Conservation (phyloP, 2,113 vertebrate genomes). For the Lampris incognitus region DNA sequence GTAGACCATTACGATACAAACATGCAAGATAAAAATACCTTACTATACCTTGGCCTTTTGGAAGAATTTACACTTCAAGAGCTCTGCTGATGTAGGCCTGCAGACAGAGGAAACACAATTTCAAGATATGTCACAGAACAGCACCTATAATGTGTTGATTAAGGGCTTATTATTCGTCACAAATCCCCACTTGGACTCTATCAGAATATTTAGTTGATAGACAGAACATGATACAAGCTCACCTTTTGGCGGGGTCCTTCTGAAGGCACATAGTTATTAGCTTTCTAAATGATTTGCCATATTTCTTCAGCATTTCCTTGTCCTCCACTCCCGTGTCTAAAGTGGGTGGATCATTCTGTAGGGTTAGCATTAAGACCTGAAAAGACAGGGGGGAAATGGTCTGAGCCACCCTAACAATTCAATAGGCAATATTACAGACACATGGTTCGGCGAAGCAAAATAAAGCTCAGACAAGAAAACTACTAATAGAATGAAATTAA, state of each 20-base stretch:
- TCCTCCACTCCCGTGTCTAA: slow-evolving; percentile 97
- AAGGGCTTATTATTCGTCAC: slow-evolving; percentile 5
- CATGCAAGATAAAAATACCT: slow-evolving; percentile 24
- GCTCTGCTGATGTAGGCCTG: slow-evolving; percentile 85
- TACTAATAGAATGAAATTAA: neutral
- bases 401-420: neutral
- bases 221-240: slow-evolving; percentile 2
- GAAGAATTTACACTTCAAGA: slow-evolving; percentile 88
- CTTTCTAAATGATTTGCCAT: slow-evolving; percentile 99
- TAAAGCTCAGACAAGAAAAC: slow-evolving; percentile 47
- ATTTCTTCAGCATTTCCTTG: slow-evolving; percentile 97
- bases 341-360: slow-evolving; percentile 97
- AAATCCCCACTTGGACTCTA: slow-evolving; percentile 15
- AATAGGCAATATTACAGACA: slow-evolving; percentile 15
- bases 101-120: slow-evolving; percentile 43
- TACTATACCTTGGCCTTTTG: slow-evolving; percentile 85
- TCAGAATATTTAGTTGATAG: slow-evolving; percentile 11
- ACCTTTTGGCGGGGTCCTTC: slow-evolving; percentile 99
- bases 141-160: slow-evolving; percentile 26
- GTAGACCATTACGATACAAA: slow-evolving; percentile 27
- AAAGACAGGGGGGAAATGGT: slow-evolving; percentile 41
- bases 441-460: slow-evolving; percentile 24
- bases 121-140: neutral
- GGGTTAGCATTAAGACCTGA: slow-evolving; percentile 97
- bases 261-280: slow-evolving; percentile 98